Evolutionary conservation across 2,797 vertebrate species (phyloP), one percentile per base, ranked within the genome.

Genomic region (Chelonia mydas): DNA sequence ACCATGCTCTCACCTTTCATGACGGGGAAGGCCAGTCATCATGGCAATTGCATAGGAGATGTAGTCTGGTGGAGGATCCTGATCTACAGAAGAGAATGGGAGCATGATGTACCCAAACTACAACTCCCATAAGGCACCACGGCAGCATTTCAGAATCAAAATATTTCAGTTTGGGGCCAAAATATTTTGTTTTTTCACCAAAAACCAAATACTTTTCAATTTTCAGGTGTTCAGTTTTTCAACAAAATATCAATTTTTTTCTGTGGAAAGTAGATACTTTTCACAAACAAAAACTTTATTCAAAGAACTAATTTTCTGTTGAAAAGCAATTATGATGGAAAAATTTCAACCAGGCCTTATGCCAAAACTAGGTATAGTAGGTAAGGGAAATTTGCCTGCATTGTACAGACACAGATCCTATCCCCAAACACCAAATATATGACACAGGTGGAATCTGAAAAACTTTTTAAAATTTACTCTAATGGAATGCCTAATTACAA

Each of bases 251-350:
- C 51, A 49, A 6, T 45, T 90, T 87, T 87, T 82, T 21, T 61
- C 89, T 9, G 41, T 16, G 16, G 53, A 88, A 86, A 19, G 27
- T 5, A 76, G 12, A 90, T 88, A 4, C 15, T 16, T 12, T 17
- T n/a, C 25, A 1, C 10, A 3, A 23, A 54, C 1, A 3, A 59
- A 95, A 83, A 31, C n/a, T 28, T 7, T 68, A 0, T 78, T 12
- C 0, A 88, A 89, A 93, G 76, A 3, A 5, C 1, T 13, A 6
- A 2, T n/a, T 92, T 88, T 89, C 53, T 91, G 6, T 1, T 2
- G 2, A 92, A 90, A 12, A 85, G 0, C 1, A 33, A 3, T 68
- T 80, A 53, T 80, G 3, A 17, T 59, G 81, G 41, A 82, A 90
- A 87, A 77, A 72, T 65, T 33, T 57, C 76, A 59, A 31, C 33